Conservation (phyloP, 2,113 vertebrate genomes). For the Motacilla alba region DNA sequence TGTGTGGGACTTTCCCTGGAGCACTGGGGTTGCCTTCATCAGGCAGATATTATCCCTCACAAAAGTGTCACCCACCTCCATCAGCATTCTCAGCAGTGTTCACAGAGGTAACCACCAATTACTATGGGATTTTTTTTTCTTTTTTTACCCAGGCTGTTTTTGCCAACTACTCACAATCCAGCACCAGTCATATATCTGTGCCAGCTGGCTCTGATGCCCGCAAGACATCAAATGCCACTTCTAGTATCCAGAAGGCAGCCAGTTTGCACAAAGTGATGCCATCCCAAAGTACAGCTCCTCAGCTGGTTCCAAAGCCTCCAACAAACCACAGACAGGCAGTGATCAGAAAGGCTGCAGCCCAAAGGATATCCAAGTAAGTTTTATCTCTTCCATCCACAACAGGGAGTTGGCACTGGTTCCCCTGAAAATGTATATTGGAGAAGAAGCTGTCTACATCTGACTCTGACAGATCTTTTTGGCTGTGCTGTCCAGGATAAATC, state of each 20-base stretch:
- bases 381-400: background rate
- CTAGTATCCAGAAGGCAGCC: constrained; percentile 62
- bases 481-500: background rate
- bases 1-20: background rate
- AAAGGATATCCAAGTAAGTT: constrained; percentile 87
- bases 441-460: background rate
- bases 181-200: constrained; percentile 48
- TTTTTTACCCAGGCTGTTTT: constrained; percentile 72
- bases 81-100: background rate
- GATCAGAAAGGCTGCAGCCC: constrained; percentile 76
- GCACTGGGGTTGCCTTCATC: background rate
- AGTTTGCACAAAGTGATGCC: constrained; percentile 66
- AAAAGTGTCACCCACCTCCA: background rate
- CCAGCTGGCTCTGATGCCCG: constrained; percentile 52
- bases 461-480: background rate
- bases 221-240: constrained; percentile 69
- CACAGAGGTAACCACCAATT: background rate
- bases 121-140: background rate
- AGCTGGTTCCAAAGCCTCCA: constrained; percentile 83
- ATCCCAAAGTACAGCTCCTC: constrained; percentile 60
- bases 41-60: background rate
- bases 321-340: constrained; percentile 73
- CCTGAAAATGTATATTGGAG: background rate
- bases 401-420: background rate
- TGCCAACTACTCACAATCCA: constrained; percentile 69